A percentile compares a stretch with the other conserved stretches of the same genome.
Evolutionary conservation across 2,888 invertebrate species (phyloP).

Genomic region (Ferrisia virgata): DNA sequence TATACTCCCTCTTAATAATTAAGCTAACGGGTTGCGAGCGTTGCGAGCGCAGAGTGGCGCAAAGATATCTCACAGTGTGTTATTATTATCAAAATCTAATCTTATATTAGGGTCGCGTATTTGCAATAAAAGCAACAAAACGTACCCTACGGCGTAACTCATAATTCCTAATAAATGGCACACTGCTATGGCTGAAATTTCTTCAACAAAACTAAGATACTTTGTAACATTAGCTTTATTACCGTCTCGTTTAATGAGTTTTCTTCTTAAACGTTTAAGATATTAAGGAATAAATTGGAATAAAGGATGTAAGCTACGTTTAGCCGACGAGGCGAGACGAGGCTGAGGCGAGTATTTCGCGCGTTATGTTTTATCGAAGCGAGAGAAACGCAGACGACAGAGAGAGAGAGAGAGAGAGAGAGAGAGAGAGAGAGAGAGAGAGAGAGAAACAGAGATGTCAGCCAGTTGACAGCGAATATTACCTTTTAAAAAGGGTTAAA

Average conservation of each 20-base stretch:
- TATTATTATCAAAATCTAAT: conserved; percentile 43
- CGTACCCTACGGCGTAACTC: conserved; percentile 43
- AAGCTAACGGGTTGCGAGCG: conserved; percentile 26
- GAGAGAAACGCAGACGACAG: too few relatives aligned
- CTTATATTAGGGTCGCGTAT: conserved; percentile 45
- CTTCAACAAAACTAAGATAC: conserved; percentile 6
- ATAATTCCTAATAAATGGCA: conserved; percentile 42
- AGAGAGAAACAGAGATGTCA: too few relatives aligned
- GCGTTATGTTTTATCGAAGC: neutral
- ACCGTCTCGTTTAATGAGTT: conserved; percentile 43
- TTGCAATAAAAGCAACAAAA: conserved; percentile 45
- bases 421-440: too few relatives aligned
- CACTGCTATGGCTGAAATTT: conserved; percentile 27
- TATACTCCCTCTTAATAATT: conserved; percentile 35
- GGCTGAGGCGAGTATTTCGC: too few relatives aligned
- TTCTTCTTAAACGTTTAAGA: conserved; percentile 31
- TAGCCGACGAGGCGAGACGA: neutral
- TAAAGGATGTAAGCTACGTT: conserved; percentile 23
- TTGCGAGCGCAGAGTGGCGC: neutral
- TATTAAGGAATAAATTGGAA: conserved; percentile 28
- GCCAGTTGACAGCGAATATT: conserved; percentile 17
- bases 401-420: too few relatives aligned
- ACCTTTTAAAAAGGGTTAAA: conserved; percentile 26
- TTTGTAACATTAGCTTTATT: conserved; percentile 40
- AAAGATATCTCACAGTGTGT: conserved; percentile 29